A percentile compares a stretch with the other conserved stretches of the same genome.
Evolutionary conservation across 2,888 invertebrate species (phyloP).

Genomic region (Nineta flava): DNA sequence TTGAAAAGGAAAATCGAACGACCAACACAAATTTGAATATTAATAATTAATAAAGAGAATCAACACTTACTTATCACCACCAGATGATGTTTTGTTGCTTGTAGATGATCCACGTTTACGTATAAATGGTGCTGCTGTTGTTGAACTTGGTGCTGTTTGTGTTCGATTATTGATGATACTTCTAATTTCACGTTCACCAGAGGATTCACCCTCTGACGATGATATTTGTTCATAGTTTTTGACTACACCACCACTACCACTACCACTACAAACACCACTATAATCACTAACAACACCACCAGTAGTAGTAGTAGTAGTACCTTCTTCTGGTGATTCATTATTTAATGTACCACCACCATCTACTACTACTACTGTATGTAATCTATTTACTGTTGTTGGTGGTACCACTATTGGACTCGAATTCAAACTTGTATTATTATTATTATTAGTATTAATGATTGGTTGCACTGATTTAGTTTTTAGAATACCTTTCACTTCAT

Average conservation of each 20-base stretch:
- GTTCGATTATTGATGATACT: slow-evolving; percentile 36
- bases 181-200: slow-evolving; percentile 45
- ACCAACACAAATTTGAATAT: too few species aligned
- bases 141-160: neutral
- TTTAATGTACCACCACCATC: neutral
- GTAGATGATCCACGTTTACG: neutral
- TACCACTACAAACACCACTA: slow-evolving; percentile 6
- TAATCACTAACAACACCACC: slow-evolving; percentile 6
- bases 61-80: neutral
- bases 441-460: slow-evolving; percentile 14
- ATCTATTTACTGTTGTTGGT: neutral
- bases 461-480: slow-evolving; percentile 34
- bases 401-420: neutral
- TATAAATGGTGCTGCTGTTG: neutral
- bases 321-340: neutral
- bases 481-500: slow-evolving; percentile 36
- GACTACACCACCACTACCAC: neutral
- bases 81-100: neutral
- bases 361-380: neutral
- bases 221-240: neutral
- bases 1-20: too few species aligned
- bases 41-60: too few species aligned
- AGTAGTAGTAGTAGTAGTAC: neutral
- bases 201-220: slow-evolving; percentile 41
- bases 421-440: neutral